Evolutionary conservation across 2,797 vertebrate genomes (phyloP).

Genomic region (Tadarida brasiliensis): DNA sequence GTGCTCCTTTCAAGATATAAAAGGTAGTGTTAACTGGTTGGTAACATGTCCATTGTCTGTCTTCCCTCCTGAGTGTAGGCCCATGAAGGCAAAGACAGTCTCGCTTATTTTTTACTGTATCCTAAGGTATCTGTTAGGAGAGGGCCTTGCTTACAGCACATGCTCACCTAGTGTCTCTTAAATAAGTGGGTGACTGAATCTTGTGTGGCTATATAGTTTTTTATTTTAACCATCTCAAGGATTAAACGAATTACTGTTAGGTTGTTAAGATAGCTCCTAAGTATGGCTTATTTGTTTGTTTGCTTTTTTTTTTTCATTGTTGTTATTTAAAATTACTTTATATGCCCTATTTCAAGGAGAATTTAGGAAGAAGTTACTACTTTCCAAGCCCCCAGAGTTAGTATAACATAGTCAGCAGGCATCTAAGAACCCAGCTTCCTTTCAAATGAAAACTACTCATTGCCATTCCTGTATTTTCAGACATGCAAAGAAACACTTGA

Average conservation of each 20-base stretch:
- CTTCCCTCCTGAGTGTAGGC: neutral
- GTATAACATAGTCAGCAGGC: neutral
- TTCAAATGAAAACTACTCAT: neutral
- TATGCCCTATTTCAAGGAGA: slow-evolving; percentile 15
- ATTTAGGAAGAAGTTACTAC: neutral
- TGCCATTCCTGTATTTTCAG: neutral
- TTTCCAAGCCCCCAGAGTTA: neutral
- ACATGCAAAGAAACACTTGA: neutral
- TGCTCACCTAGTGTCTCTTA: neutral
- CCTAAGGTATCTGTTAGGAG: neutral
- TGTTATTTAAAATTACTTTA: neutral
- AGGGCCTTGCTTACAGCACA: neutral
- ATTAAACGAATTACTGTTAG: neutral
- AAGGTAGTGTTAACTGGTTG: neutral
- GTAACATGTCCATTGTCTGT: neutral
- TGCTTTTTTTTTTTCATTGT: neutral
- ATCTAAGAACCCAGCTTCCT: neutral
- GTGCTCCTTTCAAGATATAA: neutral
- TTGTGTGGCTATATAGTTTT: neutral
- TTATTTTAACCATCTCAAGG: neutral
- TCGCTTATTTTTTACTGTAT: neutral
- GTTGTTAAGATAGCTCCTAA: slow-evolving; percentile 24
- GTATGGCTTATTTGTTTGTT: neutral
- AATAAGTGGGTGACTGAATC: neutral
- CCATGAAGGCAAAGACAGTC: neutral